Evolutionary conservation across 2,888 invertebrate genomes (phyloP).

Genomic region (Rhagonycha fulva): DNA sequence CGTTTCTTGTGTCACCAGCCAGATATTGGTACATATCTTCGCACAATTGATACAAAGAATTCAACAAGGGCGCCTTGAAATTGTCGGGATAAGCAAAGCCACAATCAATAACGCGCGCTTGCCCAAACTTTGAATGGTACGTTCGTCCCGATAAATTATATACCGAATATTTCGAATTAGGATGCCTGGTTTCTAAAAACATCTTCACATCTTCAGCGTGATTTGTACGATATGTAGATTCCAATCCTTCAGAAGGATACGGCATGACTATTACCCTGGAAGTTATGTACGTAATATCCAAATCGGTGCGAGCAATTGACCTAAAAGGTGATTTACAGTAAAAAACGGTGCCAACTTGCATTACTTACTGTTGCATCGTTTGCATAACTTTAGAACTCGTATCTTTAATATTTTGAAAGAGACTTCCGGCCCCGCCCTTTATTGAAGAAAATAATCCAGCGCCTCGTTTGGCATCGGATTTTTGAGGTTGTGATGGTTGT

Average conservation of each 20-base stretch:
- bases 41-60: conserved; percentile 80
- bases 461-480: conserved; percentile 45
- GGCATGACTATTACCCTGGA: conserved; percentile 93
- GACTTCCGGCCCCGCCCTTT: conserved; percentile 90
- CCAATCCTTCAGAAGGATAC: conserved; percentile 91
- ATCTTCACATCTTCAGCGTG: conserved; percentile 89
- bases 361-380: conserved; percentile 84
- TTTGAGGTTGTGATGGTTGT: conserved; percentile 38
- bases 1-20: conserved; percentile 78
- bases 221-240: conserved; percentile 90
- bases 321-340: conserved; percentile 52
- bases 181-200: conserved; percentile 77
- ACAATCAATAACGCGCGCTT: conserved; percentile 66
- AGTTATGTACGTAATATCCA: conserved; percentile 92
- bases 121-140: conserved; percentile 59
- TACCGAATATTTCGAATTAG: conserved; percentile 75
- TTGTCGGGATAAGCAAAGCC: conserved; percentile 69
- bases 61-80: conserved; percentile 77
- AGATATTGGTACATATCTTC: conserved; percentile 89
- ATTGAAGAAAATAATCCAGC: conserved; percentile 80
- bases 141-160: conserved; percentile 79
- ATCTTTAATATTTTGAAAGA: conserved; percentile 92
- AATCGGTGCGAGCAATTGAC: conserved; percentile 82
- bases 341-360: background rate
- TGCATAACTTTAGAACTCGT: conserved; percentile 97